These are phyloP conservation scores for Sciurus niger DNA, from an alignment of 2,113 vertebrate genomes.

Conservation along the genomic window DNA sequence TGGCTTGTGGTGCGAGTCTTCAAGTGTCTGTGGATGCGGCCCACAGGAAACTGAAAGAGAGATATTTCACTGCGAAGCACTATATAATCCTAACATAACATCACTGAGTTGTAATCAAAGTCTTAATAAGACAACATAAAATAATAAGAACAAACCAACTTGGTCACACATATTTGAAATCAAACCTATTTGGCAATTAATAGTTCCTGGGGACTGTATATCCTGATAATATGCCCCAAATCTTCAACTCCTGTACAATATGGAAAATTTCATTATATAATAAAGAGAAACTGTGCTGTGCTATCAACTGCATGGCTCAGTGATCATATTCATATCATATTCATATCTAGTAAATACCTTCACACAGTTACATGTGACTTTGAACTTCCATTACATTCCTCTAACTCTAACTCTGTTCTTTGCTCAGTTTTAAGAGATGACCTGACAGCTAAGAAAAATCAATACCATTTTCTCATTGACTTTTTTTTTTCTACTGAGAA, in stretches of 20 bases:
- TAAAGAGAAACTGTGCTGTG: not conserved
- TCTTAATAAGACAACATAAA: not conserved
- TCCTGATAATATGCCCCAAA: not conserved
- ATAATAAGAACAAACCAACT: not conserved
- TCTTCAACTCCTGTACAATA: not conserved
- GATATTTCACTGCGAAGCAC: not conserved
- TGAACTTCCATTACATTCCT: not conserved
- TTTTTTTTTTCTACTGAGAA: not conserved
- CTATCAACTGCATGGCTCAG: not conserved
- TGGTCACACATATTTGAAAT: not conserved
- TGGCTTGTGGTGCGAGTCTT: conserved; percentile 99
- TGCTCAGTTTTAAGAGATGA: conserved; percentile 7
- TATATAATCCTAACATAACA: not conserved
- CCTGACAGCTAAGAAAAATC: not conserved
- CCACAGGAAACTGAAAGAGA: conserved; percentile 95
- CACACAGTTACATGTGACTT: not conserved
- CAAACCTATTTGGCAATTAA: not conserved
- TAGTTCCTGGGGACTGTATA: not conserved
- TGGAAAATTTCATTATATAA: not conserved
- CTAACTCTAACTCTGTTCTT: not conserved
- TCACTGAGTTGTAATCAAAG: not conserved
- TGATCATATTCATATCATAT: rapidly evolving
- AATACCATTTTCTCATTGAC: not conserved
- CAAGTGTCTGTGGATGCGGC: conserved; percentile 98
- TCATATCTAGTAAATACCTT: not conserved